phyloP scores from a whole-genome alignment of 2,888 invertebrate species.

The Chydorus sphaericus region DNA sequence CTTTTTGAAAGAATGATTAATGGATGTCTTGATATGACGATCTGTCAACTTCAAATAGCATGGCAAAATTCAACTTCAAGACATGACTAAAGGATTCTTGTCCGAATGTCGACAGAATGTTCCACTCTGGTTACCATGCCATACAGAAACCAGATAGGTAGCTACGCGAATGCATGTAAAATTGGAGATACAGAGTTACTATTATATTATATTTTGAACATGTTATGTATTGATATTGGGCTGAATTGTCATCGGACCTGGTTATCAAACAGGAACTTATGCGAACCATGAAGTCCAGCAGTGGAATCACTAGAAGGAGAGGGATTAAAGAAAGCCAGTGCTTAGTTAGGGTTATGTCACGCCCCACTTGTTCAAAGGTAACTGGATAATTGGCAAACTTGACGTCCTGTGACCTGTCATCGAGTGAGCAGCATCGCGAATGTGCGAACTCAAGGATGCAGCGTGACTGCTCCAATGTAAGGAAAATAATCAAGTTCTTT shows the following conservation, averaged over 20 bases:
- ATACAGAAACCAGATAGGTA: constrained; percentile 11
- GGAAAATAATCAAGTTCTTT: neutral
- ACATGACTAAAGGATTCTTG: neutral
- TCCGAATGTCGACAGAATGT: neutral
- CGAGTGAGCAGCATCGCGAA: constrained; percentile 10
- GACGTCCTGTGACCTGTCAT: neutral
- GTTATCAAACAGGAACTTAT: constrained; percentile 16
- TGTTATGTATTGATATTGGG: too few relatives aligned
- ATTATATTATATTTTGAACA: too few relatives aligned
- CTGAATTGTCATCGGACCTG: constrained; percentile 16
- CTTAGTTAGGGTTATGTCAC: neutral
- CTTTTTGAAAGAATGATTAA: too few relatives aligned
- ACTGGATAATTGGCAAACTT: constrained; percentile 9
- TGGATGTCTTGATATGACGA: too few relatives aligned
- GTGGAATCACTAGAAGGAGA: constrained; percentile 10
- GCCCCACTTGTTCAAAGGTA: neutral
- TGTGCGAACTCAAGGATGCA: neutral
- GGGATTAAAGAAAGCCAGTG: neutral
- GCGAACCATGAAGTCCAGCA: constrained; percentile 11
- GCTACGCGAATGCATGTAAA: too few relatives aligned
- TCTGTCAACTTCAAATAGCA: too few relatives aligned
- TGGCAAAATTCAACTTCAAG: too few relatives aligned
- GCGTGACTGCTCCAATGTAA: neutral
- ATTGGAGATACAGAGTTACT: too few relatives aligned
- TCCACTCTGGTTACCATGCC: constrained; percentile 9